These are phyloP conservation scores for Pteria penguin DNA, from an alignment of 2,888 invertebrate genomes.

Conservation along the genomic window DNA sequence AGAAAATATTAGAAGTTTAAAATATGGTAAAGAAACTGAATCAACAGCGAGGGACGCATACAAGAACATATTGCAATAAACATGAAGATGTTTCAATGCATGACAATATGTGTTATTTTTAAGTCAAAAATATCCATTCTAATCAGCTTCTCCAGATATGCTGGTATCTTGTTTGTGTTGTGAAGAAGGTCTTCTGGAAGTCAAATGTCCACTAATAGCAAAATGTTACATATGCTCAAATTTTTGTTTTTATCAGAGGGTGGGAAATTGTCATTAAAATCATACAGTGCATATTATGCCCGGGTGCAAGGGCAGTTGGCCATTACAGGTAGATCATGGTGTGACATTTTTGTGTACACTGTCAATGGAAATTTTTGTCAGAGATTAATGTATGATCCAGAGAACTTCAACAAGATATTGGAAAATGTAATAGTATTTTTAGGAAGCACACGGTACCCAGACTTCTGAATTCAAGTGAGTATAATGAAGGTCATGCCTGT, in stretches of 20 bases:
- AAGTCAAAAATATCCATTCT: not conserved
- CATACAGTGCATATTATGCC: not conserved
- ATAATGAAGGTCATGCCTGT: not conserved
- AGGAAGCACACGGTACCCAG: not conserved
- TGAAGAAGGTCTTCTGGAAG: not conserved
- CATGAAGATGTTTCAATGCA: not conserved
- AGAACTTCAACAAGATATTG: not conserved
- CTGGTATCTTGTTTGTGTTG: conserved; percentile 1
- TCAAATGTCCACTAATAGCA: not conserved
- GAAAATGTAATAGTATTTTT: not conserved
- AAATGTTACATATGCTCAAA: not conserved
- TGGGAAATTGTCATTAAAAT: not conserved
- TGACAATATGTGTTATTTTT: not conserved
- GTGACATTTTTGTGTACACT: conserved; percentile 14
- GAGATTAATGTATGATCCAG: not conserved
- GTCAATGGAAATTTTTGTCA: not conserved
- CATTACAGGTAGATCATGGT: not conserved
- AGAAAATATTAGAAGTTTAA: not conserved
- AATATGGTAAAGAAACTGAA: not conserved
- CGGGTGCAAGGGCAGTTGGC: not conserved
- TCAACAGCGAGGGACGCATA: not conserved
- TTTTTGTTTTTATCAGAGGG: not conserved
- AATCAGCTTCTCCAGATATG: too few species aligned
- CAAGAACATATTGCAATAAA: not conserved
- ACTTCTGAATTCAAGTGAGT: not conserved